A percentile compares a stretch with the other conserved stretches of the same genome.
phyloP scores from a whole-genome alignment of 1,140 invertebrate genomes.

The Sesamia nonagrioides region DNA sequence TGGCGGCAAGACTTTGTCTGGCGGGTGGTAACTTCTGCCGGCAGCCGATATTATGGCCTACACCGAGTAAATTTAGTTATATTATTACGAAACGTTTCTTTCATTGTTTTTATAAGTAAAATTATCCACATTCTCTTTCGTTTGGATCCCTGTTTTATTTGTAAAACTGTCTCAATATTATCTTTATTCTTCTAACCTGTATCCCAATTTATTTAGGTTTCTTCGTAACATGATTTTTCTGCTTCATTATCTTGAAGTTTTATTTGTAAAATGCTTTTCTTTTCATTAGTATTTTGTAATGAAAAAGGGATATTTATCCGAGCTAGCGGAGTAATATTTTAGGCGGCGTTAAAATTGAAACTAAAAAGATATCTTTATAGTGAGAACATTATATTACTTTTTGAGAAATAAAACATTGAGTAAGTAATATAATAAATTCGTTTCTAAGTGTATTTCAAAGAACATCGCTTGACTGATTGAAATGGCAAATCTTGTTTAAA shows the following conservation, averaged over 20 bases:
- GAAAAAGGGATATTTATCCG: background rate
- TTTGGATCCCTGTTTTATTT: too few species aligned
- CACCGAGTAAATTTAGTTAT: too few species aligned
- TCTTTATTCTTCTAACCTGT: background rate
- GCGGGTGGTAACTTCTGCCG: too few species aligned
- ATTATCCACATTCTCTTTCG: too few species aligned
- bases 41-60: too few species aligned
- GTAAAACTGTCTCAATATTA: too few species aligned
- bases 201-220: background rate
- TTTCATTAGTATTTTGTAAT: background rate
- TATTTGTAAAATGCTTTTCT: background rate
- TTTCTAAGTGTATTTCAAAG: background rate
- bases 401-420: background rate
- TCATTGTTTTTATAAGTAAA: too few species aligned
- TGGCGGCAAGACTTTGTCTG: too few species aligned
- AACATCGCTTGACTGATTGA: background rate
- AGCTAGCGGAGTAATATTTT: background rate
- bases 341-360: background rate
- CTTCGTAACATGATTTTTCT: background rate
- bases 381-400: background rate
- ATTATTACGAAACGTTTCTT: too few species aligned
- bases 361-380: background rate
- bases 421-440: background rate
- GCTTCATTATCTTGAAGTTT: background rate
- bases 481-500: too few species aligned